Conservation (phyloP, 1,140 invertebrate genomes). For the Berghia stephanieae region DNA sequence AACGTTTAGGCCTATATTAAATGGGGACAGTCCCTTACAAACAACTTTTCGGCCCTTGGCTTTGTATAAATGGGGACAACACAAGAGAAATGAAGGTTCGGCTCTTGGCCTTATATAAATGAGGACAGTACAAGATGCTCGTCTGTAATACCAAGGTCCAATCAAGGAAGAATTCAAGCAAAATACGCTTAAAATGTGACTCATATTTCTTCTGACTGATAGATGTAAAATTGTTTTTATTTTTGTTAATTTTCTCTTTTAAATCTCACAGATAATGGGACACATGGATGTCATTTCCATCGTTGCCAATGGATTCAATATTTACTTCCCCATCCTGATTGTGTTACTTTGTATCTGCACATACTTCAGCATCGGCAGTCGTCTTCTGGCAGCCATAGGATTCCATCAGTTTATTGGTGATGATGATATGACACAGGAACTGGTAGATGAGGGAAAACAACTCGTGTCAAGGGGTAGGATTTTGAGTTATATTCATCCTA, state of each 20-base stretch:
- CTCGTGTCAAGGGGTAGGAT: slow-evolving; percentile 77
- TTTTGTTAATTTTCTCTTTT: slow-evolving; percentile 16
- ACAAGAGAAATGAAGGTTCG: no score
- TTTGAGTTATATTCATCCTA: slow-evolving; percentile 20
- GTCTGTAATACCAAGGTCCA: no score
- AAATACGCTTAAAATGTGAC: no score
- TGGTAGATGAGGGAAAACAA: slow-evolving; percentile 92
- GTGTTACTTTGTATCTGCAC: slow-evolving; percentile 92
- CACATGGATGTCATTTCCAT: slow-evolving; percentile 98
- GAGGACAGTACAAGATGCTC: no score
- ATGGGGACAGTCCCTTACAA: no score
- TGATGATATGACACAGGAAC: slow-evolving; percentile 90
- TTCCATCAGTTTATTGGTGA: slow-evolving; percentile 95
- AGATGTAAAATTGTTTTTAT: no score
- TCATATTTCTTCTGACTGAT: no score
- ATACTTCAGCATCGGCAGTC: slow-evolving; percentile 92
- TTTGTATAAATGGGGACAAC: no score
- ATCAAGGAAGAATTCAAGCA: no score
- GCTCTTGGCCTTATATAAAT: no score
- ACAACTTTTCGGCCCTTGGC: no score
- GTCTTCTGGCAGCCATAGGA: slow-evolving; percentile 86
- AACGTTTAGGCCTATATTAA: no score
- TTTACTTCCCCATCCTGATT: slow-evolving; percentile 98
- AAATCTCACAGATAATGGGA: slow-evolving; percentile 89
- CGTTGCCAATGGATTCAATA: slow-evolving; percentile 97